Base-by-base conservation (phyloP, 30 jellyfish, hydroid and myxozoan species). In the Cassiopea xamachana region DNA sequence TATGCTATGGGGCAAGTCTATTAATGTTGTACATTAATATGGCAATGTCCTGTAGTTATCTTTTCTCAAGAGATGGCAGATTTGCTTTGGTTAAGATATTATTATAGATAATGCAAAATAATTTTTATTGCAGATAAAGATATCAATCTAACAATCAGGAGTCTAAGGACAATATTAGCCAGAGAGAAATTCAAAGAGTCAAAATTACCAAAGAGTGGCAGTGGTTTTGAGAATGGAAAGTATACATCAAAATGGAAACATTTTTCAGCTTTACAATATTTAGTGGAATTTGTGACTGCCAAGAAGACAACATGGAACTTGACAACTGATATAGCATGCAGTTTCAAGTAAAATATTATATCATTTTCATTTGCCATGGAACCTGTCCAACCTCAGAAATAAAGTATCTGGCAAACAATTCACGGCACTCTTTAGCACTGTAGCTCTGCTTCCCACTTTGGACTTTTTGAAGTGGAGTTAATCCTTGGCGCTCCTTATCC, bases 331-430 rank as follows among this genome's bases (percentile, higher is more conserved):
- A 10, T 48, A 51, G 81, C 39, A 73, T 50, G 81, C 39, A 73
- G 81, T 73, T 27, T 73, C 51, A 73, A 73, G 39, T 14, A 73
- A 27, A 27, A 10, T 17, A 50, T 73, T 73, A 73, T 73, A 73
- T 73, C 81, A 73, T 73, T 51, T 73, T 73, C 51, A 73, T 73
- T 10, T 73, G 81, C 81, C 81, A 73, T 73, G 81, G 81, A 73
- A 73, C 81, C 50, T 73, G 81, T 48, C 81, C 81, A 73, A 51
- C 51, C 4, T 73, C 50, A 73, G 81, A 73, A 73, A 73, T 51
- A 73, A 27, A 73, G 81, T 73, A 73, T 73, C 51, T 4, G 12
- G 81, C 50, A 73, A 73, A 73, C 81, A 73, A 14, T 18, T 73
- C 81, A 73, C 81, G 51, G 39, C 81, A 73, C 51, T 73, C 81